Base-by-base conservation (phyloP, 1,140 invertebrate species). In the Nebria ingens region DNA sequence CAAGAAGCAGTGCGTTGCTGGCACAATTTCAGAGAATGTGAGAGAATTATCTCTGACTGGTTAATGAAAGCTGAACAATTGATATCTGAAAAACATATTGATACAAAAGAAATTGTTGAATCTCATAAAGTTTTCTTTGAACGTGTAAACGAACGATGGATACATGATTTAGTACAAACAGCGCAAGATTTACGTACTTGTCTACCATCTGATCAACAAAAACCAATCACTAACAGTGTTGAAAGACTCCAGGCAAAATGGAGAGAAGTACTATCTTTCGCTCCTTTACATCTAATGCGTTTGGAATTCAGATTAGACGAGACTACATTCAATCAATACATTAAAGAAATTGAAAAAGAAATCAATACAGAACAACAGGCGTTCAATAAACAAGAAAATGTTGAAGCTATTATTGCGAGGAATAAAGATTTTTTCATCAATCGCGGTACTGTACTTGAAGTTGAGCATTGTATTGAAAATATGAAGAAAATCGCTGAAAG, bases 241-340 rank as follows among this genome's bases (percentile, higher is more conserved):
- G 80, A 87, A 57, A 75, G 76, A 13, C 64, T 91, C 2, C 84
- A 91, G 67, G 72, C 74, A 21, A 82, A 85, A 58, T 93, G 89
- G 89, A 82, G 85, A 57, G 80, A 87, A 56, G 81, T 93, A 4
- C 73, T 90, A 11, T 78, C 77, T 12, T 80, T 85, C 59, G 89
- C 88, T 0, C 93, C 93, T 0, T 72, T 89, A 19, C 91, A 93
- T 72, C 73, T 95, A 20, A 84, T 93, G 73, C 81, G 84, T 59
- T 74, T 95, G n/a, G 92, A 97, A 71, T 96, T 96, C 70, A 73
- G 84, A 13, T 68, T 93, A 2, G 87, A 93, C 56, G 90, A 96
- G 69, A 80, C 85, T 13, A 83, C 86, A 1, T 94, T 95, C 71
- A 78, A 83, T 53, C 84, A 91, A 55, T 87, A 87, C 58, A 73